Evolutionary conservation across 2,888 invertebrate genomes (phyloP), one percentile per base, ranked within the genome.

Genomic region (Eretmocerus hayati): DNA sequence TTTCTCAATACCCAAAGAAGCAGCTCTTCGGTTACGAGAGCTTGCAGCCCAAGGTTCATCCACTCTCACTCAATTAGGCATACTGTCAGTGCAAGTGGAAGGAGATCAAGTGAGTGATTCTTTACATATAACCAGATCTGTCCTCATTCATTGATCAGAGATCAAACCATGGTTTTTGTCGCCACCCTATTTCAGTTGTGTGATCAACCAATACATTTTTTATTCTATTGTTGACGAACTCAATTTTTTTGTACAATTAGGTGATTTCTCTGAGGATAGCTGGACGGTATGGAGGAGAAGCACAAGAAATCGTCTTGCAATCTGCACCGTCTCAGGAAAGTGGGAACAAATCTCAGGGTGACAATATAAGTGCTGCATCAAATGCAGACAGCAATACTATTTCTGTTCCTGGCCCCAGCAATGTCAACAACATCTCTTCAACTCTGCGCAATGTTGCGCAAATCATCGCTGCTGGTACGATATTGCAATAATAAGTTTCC

Each of bases 1-100:
- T 76, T 86, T 96, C 80, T 91, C 91, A 72, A 91, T 96, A 79
- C 94, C 95, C 66, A 85, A 88, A 72, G 94, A 94, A 76, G 95
- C 95, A 68, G 95, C 95, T 68, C 79, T 87, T 65, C 84, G 91
- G 61, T 79, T 96, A 67, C 83, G 92, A 63, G 90, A 90, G 74
- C 78, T 96, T 70, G 95, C 95, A 58, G 86, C 88, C 66, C 89
- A 90, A 72, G 92, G 93, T 59, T 90, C 90, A 65, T 81, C 87
- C 58, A 86, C 87, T 62, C 81, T 96, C 64, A 84, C 90, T 54
- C 88, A 91, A 65, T 83, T 96, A 66, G 95, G 95, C 58, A 92
- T 96, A 62, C 82, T 94, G 55, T 91, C 93, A 61, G 93, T 96
- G 66, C 95, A 96, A 77, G 83, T 95, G 63, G 93, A 88, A 75